These are phyloP conservation scores for Dendroctonus valens DNA, from an alignment of 1,140 invertebrate species.

Conservation along the genomic window DNA sequence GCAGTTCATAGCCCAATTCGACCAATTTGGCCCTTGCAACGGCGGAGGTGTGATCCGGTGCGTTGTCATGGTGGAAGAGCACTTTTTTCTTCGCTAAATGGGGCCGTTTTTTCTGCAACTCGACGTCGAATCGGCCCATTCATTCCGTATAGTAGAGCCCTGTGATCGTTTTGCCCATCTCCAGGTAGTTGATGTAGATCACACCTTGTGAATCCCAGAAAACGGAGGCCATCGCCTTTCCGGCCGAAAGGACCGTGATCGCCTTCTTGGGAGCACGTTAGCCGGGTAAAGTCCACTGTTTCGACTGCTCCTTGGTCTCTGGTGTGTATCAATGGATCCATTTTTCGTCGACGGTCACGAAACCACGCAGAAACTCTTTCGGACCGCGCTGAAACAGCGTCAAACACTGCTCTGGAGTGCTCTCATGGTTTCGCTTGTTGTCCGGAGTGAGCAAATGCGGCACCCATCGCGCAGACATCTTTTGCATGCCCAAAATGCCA, in stretches of 20 bases:
- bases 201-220: constrained; percentile 31
- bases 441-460: constrained; percentile 12
- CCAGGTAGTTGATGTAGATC: constrained; percentile 44
- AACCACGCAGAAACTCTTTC: constrained; percentile 36
- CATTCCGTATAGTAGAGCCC: too few relatives aligned
- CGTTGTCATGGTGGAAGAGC: too few relatives aligned
- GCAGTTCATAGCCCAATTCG: too few relatives aligned
- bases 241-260: constrained; percentile 29
- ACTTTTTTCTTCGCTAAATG: too few relatives aligned
- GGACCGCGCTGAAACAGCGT: constrained; percentile 25
- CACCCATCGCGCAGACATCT: too few relatives aligned
- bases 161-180: constrained; percentile 42
- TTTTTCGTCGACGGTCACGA: constrained; percentile 47
- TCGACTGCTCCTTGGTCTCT: too few relatives aligned
- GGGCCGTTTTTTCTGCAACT: too few relatives aligned
- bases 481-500: too few relatives aligned
- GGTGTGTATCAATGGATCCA: constrained; percentile 47
- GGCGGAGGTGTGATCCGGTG: too few relatives aligned
- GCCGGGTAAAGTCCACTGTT: constrained; percentile 40
- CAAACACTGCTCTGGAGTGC: constrained; percentile 14
- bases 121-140: too few relatives aligned
- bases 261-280: background rate
- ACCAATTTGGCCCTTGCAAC: too few relatives aligned
- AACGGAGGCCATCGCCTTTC: constrained; percentile 41
- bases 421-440: background rate